Conservation (phyloP, 1,140 invertebrate genomes). For the Drosophila willistoni region DNA sequence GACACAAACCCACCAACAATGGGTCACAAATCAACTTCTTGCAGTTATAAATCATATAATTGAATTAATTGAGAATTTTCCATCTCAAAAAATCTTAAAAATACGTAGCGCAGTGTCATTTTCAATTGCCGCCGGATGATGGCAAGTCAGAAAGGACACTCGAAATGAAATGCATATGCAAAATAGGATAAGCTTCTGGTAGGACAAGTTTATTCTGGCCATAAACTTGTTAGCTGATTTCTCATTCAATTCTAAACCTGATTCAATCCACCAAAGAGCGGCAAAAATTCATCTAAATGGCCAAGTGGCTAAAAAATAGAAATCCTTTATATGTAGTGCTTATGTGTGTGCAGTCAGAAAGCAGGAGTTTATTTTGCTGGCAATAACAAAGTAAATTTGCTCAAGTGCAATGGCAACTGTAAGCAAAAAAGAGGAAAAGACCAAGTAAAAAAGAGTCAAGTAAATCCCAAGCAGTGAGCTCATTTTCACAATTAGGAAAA, state of each 20-base stretch:
- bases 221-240: constrained; percentile 6
- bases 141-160: neutral
- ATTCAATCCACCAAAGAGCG: constrained; percentile 6
- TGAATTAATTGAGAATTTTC: too few species aligned
- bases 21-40: too few species aligned
- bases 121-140: neutral
- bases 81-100: neutral
- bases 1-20: too few species aligned
- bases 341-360: neutral
- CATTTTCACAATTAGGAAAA: constrained; percentile 67
- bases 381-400: constrained; percentile 79
- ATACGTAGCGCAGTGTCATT: neutral
- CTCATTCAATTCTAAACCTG: constrained; percentile 6
- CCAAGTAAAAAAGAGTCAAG: constrained; percentile 58
- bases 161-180: constrained; percentile 3
- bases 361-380: constrained; percentile 24
- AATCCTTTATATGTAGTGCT: neutral
- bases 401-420: constrained; percentile 79
- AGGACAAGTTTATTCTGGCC: constrained; percentile 6
- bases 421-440: constrained; percentile 40
- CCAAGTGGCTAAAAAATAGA: neutral
- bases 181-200: constrained; percentile 4
- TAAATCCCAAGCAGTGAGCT: constrained; percentile 54
- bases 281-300: neutral
- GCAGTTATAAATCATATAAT: too few species aligned